Conservation (phyloP, 2,113 vertebrate species). For the Spermophilus dauricus region DNA sequence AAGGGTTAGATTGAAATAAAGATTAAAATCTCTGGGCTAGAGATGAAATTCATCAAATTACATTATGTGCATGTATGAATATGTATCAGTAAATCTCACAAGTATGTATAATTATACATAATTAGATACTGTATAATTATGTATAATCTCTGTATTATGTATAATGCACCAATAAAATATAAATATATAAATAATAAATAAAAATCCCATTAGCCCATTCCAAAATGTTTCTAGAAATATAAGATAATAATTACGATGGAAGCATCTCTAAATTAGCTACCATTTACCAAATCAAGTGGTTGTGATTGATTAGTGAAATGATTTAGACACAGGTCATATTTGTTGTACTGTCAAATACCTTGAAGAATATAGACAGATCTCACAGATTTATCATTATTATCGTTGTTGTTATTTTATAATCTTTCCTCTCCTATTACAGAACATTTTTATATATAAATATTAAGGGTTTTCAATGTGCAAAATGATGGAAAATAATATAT, state of each 20-base stretch:
- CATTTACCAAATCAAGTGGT: not conserved
- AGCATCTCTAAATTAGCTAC: not conserved
- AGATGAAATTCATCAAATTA: no score
- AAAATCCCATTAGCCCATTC: not conserved
- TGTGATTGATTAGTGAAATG: not conserved
- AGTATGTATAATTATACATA: no score
- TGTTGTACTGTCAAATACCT: not conserved
- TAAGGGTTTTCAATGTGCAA: not conserved
- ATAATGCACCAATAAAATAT: no score
- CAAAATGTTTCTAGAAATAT: not conserved
- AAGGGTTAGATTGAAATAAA: not conserved
- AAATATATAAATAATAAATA: no score
- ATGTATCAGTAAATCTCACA: no score
- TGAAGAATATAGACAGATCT: not conserved
- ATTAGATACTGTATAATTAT: no score
- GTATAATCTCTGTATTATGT: no score
- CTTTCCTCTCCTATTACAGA: not conserved
- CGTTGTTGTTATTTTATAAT: not conserved
- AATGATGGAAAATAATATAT: not conserved
- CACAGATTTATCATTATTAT: not conserved
- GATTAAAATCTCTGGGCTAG: not conserved
- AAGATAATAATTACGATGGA: not conserved
- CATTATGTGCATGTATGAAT: no score
- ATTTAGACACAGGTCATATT: rapidly evolving
- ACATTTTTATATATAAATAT: not conserved